Evolutionary conservation across 2,797 vertebrate genomes (phyloP).

Genomic region (Tachyglossus aculeatus): DNA sequence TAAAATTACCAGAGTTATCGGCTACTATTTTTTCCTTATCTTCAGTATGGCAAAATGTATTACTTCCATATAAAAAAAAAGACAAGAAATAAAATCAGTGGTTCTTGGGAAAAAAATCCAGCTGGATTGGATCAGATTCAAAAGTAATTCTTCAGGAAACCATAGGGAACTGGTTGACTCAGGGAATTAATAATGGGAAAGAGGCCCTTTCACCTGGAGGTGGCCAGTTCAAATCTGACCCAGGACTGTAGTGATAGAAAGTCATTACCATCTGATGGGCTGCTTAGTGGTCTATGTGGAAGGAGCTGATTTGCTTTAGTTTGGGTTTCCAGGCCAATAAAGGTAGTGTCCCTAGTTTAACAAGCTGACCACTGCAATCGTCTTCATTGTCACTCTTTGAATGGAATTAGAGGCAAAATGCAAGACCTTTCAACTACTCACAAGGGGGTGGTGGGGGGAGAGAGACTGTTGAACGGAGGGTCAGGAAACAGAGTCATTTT

Average conservation of each 20-base stretch:
- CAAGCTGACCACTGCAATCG: neutral
- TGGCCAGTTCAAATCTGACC: neutral
- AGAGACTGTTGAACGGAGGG: no score
- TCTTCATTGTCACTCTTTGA: neutral
- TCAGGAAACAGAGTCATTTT: neutral
- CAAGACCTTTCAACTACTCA: neutral
- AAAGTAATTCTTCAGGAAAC: constrained; percentile 41
- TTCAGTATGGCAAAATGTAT: constrained; percentile 11
- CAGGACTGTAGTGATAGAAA: constrained; percentile 2
- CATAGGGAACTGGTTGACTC: neutral
- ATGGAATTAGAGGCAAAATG: neutral
- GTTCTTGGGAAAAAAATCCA: constrained; percentile 14
- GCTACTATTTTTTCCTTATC: constrained; percentile 48
- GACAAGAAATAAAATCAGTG: constrained; percentile 35
- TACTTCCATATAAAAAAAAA: constrained; percentile 33
- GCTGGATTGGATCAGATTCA: constrained; percentile 39
- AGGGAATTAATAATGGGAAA: constrained; percentile 20
- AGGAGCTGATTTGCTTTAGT: neutral
- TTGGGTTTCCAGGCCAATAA: neutral
- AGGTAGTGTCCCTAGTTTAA: neutral
- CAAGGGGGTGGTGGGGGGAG: no score
- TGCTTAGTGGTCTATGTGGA: neutral
- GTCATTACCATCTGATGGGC: neutral
- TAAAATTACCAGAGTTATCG: constrained; percentile 37
- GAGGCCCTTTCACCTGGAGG: constrained; percentile 8